phyloP scores from a whole-genome alignment of 2,113 vertebrate species.

The Carlito syrichta region DNA sequence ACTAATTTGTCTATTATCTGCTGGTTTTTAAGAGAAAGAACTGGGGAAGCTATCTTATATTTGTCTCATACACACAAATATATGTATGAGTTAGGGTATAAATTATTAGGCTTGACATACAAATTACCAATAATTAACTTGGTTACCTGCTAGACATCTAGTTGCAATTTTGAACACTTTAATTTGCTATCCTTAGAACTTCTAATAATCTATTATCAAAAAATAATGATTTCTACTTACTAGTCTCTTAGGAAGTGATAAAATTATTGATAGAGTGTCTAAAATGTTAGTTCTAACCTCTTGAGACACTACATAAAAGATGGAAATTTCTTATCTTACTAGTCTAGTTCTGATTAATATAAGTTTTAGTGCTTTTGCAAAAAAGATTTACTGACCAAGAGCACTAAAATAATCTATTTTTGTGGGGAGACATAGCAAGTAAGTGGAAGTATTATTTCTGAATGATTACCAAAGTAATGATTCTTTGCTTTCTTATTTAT shows the following conservation, averaged over 20 bases:
- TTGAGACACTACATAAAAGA: neutral
- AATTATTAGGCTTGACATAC: neutral
- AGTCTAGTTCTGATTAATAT: neutral
- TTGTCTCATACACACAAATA: neutral
- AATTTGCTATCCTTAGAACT: neutral
- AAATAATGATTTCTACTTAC: neutral
- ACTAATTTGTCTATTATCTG: neutral
- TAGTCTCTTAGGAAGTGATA: conserved; percentile 11
- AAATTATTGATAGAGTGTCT: neutral
- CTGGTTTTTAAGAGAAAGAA: neutral
- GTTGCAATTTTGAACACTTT: neutral
- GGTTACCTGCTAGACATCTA: neutral
- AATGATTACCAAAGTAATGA: neutral
- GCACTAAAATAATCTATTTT: neutral
- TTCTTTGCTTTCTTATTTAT: neutral
- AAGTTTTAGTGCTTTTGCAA: neutral
- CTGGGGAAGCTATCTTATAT: neutral
- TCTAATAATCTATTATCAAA: neutral
- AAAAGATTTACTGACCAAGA: neutral
- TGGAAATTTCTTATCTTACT: neutral
- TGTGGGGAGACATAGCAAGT: neutral
- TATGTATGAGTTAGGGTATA: neutral
- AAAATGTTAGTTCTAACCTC: neutral
- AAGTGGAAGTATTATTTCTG: neutral
- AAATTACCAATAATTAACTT: neutral